A percentile compares a stretch with the other conserved stretches of the same genome.
These are phyloP conservation scores for Machaerirhynchus nigripectus DNA, from an alignment of 2,113 vertebrate species.

Conservation along the genomic window DNA sequence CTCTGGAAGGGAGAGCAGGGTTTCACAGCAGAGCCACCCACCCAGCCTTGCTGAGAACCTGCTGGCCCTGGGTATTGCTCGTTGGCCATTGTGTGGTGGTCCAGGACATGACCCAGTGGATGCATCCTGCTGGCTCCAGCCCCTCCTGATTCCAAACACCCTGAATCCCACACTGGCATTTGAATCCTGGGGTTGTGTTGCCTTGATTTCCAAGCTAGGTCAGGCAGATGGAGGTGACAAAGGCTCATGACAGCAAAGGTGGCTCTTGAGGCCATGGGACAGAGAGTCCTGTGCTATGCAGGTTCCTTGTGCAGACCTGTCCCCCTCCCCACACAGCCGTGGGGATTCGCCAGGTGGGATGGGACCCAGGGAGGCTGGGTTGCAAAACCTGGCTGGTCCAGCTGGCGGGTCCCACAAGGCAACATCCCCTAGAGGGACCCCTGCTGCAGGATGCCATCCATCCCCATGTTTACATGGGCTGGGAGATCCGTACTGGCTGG, in stretches of 20 bases:
- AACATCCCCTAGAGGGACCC: accelerated
- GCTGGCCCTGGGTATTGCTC: background rate
- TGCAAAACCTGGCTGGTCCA: background rate
- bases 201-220: background rate
- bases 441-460: background rate
- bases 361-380: background rate
- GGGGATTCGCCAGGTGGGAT: too few species aligned
- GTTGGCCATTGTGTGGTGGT: accelerated
- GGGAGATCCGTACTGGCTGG: background rate
- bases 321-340: accelerated
- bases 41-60: background rate
- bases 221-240: background rate
- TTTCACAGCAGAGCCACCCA: background rate
- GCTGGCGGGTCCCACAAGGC: background rate
- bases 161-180: background rate
- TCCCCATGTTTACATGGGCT: accelerated
- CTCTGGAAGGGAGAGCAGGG: background rate
- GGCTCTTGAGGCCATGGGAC: background rate
- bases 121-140: background rate
- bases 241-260: background rate
- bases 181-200: accelerated
- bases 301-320: background rate
- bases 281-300: background rate
- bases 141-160: background rate
- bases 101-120: background rate